These are phyloP conservation scores for Champsocephalus esox DNA, from an alignment of 2,797 vertebrate genomes.

Conservation along the genomic window DNA sequence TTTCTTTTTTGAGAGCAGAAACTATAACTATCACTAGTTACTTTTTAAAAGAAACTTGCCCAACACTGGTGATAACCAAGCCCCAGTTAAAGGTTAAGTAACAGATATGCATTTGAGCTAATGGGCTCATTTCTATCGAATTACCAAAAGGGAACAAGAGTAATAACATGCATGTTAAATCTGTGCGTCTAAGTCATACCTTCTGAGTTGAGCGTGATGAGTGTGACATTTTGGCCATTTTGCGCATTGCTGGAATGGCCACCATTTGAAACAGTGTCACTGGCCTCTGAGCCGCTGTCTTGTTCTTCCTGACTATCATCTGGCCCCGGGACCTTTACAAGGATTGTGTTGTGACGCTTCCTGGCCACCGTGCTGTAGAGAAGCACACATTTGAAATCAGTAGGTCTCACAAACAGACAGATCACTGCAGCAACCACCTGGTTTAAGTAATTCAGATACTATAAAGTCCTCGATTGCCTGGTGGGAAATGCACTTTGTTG, in stretches of 20 bases:
- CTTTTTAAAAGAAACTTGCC: too few relatives aligned
- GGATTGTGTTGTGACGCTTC: slow-evolving; percentile 96
- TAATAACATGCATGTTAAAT: background rate
- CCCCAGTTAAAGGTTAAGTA: background rate
- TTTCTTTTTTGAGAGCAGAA: too few relatives aligned
- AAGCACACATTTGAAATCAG: slow-evolving; percentile 30
- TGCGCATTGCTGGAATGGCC: slow-evolving; percentile 87
- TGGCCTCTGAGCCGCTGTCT: slow-evolving; percentile 97
- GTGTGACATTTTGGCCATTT: slow-evolving; percentile 94
- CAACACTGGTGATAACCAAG: background rate
- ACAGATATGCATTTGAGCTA: background rate
- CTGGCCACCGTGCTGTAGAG: slow-evolving; percentile 87
- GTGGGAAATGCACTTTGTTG: background rate
- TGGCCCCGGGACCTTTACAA: slow-evolving; percentile 94
- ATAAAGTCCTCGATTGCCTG: background rate
- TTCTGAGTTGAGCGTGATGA: slow-evolving; percentile 98
- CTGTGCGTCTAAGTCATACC: slow-evolving; percentile 79
- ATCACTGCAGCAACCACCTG: background rate
- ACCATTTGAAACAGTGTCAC: slow-evolving; percentile 94
- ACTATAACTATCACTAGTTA: too few relatives aligned
- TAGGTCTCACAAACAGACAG: background rate
- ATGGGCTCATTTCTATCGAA: background rate
- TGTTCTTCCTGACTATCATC: slow-evolving; percentile 97
- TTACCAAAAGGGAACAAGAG: background rate
- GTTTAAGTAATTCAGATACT: background rate